Conservation (phyloP, 2,888 invertebrate genomes). For the Taenaris catops region DNA sequence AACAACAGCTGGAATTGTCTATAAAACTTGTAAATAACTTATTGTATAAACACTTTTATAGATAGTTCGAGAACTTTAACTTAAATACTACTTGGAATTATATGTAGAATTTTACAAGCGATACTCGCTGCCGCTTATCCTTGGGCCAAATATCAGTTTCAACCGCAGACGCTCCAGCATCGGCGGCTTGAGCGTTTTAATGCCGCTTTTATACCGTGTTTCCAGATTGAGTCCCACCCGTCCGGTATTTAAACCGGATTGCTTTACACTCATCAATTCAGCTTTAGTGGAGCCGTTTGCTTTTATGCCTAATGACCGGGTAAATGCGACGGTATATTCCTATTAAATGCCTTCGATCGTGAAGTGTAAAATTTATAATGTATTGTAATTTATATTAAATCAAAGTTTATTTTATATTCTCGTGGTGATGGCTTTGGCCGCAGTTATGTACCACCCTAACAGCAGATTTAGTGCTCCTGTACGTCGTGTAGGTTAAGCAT, state of each 20-base stretch:
- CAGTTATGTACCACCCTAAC: too few relatives aligned
- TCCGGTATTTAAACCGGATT: slow-evolving; percentile 51
- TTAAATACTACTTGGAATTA: too few relatives aligned
- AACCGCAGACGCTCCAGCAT: slow-evolving; percentile 36
- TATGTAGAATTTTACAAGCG: too few relatives aligned
- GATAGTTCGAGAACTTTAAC: too few relatives aligned
- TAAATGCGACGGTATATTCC: slow-evolving; percentile 40
- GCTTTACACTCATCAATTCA: slow-evolving; percentile 61
- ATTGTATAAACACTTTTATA: too few relatives aligned
- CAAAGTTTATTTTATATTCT: too few relatives aligned
- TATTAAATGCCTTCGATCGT: slow-evolving; percentile 13
- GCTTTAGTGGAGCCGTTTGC: slow-evolving; percentile 58
- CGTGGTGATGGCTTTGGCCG: too few relatives aligned
- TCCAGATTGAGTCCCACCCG: slow-evolving; percentile 57
- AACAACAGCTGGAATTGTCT: too few relatives aligned
- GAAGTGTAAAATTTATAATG: slow-evolving; percentile 9
- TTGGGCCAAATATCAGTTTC: slow-evolving; percentile 27
- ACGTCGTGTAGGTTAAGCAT: too few relatives aligned
- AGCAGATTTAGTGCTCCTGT: too few relatives aligned
- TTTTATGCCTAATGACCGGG: slow-evolving; percentile 64
- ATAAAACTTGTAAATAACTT: too few relatives aligned
- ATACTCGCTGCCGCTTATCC: slow-evolving; percentile 23
- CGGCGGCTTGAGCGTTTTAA: slow-evolving; percentile 39
- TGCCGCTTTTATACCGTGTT: slow-evolving; percentile 60
- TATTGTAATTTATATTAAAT: too few relatives aligned